Base-by-base conservation (phyloP, 2,888 invertebrate species). In the Hecatera dysodea region DNA sequence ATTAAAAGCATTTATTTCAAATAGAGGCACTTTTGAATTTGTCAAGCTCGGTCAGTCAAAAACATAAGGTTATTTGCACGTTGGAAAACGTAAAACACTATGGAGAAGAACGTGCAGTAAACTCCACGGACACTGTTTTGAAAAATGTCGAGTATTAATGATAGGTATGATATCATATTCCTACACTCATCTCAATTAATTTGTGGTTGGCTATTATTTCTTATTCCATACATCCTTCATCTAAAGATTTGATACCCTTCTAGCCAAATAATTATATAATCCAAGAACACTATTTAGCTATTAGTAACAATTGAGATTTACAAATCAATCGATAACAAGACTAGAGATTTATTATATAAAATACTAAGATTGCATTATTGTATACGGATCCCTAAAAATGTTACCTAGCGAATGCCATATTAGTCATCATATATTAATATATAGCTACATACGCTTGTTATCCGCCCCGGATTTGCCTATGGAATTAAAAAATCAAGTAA, bases 401-500 rank as follows among this genome's bases (percentile, higher is more conserved):
- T 67, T 67, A 68, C 3, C 2, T 39, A 52, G 46, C 9, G 2
- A 67, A 75, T 73, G 73, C 56, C 75, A 72, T 75, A 66, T 57
- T 75, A 65, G 19, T 9, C 44, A 46, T 53, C 22, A 53, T 39
- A 44, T 24, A 24, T 48, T 33, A 22, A 22, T 33, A n/a, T 29
- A 33, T 72, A 53, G 29, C n/a, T 36, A 52, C 27, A 27, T 46
- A 74, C 22, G 19, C 65, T 74, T 19, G 4, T 19, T 9, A 27
- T 60, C n/a, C 24, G 46, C 39, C 42, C 33, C 19, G 44, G 22
- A 22, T 74, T 44, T 50, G 15, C 17, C 17, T 19, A 39, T 9
- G 19, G 17, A 65, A 62, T 53, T 44, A 46, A n/a, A 29, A 22
- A 39, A 44, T 4, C 39, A 22, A 48, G 0, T 9, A 55, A 15